A percentile compares a stretch with the other conserved stretches of the same genome.
Evolutionary conservation across 2,888 invertebrate genomes (phyloP).

Genomic region (Monoplex corrugatus): DNA sequence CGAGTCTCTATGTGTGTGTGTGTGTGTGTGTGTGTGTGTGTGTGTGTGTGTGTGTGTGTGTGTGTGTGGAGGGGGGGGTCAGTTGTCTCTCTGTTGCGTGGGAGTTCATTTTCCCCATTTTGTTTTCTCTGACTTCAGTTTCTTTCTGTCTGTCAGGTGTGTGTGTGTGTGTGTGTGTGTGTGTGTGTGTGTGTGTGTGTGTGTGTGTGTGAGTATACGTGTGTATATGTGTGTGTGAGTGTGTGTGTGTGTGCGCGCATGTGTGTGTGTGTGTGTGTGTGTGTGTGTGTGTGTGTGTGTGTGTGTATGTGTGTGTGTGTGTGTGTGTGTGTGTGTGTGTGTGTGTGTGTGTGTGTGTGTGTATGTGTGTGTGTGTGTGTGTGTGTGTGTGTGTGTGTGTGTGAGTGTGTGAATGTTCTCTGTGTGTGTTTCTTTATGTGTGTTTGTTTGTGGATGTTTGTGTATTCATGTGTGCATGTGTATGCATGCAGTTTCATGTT

Average conservation of each 20-base stretch:
- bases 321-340: neutral
- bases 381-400: neutral
- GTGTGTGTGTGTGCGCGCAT: neutral
- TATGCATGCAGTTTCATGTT: too few species aligned
- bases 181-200: conserved; percentile 11
- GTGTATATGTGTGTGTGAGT: too few species aligned
- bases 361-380: neutral
- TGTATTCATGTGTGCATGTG: neutral
- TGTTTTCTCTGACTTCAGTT: neutral
- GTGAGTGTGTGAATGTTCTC: neutral
- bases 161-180: neutral
- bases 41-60: too few species aligned
- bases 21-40: too few species aligned
- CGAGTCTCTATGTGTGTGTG: too few species aligned
- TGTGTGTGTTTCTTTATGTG: neutral
- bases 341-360: neutral
- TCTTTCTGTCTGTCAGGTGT: neutral
- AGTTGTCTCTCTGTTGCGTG: too few species aligned
- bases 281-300: neutral
- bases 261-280: neutral
- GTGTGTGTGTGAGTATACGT: neutral
- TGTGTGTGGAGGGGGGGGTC: too few species aligned
- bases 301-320: neutral
- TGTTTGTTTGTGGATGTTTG: neutral
- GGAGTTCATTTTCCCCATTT: too few species aligned